Percentiles rank a stretch among this genome's conserved stretches.
phyloP scores from a whole-genome alignment of 1,140 invertebrate species.

The Ctenoplectra terminalis region DNA sequence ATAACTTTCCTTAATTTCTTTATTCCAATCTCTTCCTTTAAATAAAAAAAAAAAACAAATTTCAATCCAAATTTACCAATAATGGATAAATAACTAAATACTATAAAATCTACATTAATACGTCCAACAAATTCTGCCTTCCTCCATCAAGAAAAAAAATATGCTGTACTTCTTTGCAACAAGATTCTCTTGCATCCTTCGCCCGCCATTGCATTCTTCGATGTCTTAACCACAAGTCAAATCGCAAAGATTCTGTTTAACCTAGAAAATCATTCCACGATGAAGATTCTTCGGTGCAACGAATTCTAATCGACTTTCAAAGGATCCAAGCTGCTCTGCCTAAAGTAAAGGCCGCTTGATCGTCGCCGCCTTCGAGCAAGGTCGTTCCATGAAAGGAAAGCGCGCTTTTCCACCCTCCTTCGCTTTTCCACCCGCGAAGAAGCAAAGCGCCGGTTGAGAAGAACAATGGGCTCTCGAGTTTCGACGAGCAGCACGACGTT shows the following conservation, averaged over 20 bases:
- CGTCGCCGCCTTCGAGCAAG: conserved; percentile 42
- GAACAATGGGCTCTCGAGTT: conserved; percentile 66
- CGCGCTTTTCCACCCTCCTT: conserved; percentile 14
- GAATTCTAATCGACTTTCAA: neutral
- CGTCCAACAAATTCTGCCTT: too few relatives aligned
- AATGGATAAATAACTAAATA: too few relatives aligned
- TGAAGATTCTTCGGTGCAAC: neutral
- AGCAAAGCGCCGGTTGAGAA: conserved; percentile 57
- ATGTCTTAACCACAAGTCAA: neutral
- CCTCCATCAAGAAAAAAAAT: too few relatives aligned
- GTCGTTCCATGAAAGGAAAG: conserved; percentile 28
- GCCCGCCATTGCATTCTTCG: neutral
- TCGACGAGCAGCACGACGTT: conserved; percentile 61
- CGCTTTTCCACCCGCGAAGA: conserved; percentile 26
- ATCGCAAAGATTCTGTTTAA: neutral
- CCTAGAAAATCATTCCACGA: neutral
- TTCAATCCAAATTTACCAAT: too few relatives aligned
- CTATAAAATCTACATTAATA: too few relatives aligned
- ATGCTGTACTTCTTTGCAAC: neutral
- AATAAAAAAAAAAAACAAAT: too few relatives aligned
- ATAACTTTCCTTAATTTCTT: too few relatives aligned
- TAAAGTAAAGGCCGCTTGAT: conserved; percentile 24
- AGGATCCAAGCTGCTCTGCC: neutral
- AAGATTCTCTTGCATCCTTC: neutral
- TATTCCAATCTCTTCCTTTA: too few relatives aligned